Base-by-base conservation (phyloP, 2,797 vertebrate species). In the Gorsachius magnificus region DNA sequence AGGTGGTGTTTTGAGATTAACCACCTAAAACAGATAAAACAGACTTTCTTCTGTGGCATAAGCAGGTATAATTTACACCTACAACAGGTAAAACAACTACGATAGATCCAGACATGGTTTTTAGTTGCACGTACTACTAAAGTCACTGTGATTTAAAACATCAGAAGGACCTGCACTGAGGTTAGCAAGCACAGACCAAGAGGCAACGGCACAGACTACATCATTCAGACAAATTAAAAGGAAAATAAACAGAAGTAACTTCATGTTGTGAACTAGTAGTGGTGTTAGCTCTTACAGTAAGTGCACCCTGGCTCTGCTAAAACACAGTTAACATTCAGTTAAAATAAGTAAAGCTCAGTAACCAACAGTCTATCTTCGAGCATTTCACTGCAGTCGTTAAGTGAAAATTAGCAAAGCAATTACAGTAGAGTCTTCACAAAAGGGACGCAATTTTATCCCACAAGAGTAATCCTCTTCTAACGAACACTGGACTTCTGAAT, bases 161-260 rank as follows among this genome's bases (percentile, higher is more conserved):
- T 50, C 31, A 70, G 65, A 48, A 72, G 71, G 31, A 68, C 33
- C 24, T 61, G 24, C 51, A 48, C 11, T 54, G 41, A 53, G 64
- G 7, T 70, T 77, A 82, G 29, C 66, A 81, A 82, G 57, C 69
- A 86, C 29, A 92, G 57, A 87, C 29, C 51, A 90, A 82, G 76
- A 91, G 69, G 70, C 51, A 95, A 54, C n/a, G 57, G 43, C 48
- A 76, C 19, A 63, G 46, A 95, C 87, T 65, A 79, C 19, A 77
- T 90, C 5, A 89, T 36, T 84, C 25, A 82, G 85, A 94, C 57
- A 53, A 90, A 77, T 86, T 70, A 79, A 53, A 80, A 57, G 58
- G 16, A 92, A 90, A 84, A 92, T 48, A 92, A 93, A 87, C 12
- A 77, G 75, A 90, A 94, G 69, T 28, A n/a, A 69, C 58, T 83